A percentile compares a stretch with the other conserved stretches of the same genome.
Conservation (phyloP, 2,888 invertebrate species). For the Eilema caniola region DNA sequence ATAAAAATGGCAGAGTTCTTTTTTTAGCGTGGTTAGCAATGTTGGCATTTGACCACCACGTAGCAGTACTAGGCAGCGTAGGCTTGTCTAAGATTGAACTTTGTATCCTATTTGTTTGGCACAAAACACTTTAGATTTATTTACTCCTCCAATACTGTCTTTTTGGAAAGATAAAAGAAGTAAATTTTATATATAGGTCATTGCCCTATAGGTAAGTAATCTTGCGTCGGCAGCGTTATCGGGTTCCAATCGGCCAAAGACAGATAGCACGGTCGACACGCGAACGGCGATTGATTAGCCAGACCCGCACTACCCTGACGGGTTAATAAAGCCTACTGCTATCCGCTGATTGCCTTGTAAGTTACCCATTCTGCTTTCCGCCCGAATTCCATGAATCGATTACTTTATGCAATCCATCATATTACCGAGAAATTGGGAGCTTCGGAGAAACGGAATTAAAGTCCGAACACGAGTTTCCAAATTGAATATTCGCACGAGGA, state of each 20-base stretch:
- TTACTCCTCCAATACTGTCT: slow-evolving; percentile 77
- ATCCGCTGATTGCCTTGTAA: slow-evolving; percentile 82
- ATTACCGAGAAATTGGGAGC: slow-evolving; percentile 55
- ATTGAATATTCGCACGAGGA: slow-evolving; percentile 49
- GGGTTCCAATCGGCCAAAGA: slow-evolving; percentile 83
- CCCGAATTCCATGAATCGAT: slow-evolving; percentile 72
- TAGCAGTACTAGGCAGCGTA: slow-evolving; percentile 38
- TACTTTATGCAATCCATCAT: slow-evolving; percentile 73
- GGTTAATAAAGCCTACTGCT: slow-evolving; percentile 83
- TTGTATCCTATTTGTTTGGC: slow-evolving; percentile 66
- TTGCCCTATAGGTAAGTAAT: slow-evolving; percentile 82
- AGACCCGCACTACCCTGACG: slow-evolving; percentile 81
- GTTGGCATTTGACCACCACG: slow-evolving; percentile 26
- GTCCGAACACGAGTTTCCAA: slow-evolving; percentile 43
- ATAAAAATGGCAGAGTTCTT: slow-evolving; percentile 28
- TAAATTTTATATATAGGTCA: slow-evolving; percentile 85
- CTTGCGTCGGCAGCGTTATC: slow-evolving; percentile 81
- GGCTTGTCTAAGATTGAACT: background rate
- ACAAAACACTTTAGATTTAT: slow-evolving; percentile 74
- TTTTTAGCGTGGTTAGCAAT: slow-evolving; percentile 17
- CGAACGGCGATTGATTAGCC: slow-evolving; percentile 85
- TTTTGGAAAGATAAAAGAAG: slow-evolving; percentile 82
- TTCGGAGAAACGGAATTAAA: slow-evolving; percentile 49
- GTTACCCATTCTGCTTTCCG: slow-evolving; percentile 75
- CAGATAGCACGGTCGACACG: slow-evolving; percentile 85